A percentile compares a stretch with the other conserved stretches of the same genome.
Conservation (phyloP, 30 jellyfish, hydroid and myxozoan species). For the Calvadosia cruxmelitensis region DNA sequence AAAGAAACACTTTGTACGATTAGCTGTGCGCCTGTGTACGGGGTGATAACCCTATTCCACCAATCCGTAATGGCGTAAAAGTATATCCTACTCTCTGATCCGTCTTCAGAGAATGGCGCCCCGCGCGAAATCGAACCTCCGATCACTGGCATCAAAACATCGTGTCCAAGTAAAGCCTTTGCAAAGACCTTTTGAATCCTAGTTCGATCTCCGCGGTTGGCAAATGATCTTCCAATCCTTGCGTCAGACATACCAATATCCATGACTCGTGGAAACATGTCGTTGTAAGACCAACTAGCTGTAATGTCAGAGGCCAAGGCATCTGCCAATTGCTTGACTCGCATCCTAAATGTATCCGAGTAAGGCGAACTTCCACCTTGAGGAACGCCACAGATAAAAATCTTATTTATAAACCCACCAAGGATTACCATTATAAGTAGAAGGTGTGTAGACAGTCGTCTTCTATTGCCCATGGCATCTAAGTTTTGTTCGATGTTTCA, state of each 20-base stretch:
- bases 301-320: conserved; percentile 65
- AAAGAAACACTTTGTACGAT: conserved; percentile 45
- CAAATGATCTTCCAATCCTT: conserved; percentile 52
- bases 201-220: conserved; percentile 67
- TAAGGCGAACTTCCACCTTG: too few relatives aligned
- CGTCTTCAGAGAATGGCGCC: conserved; percentile 93
- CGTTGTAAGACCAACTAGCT: conserved; percentile 73
- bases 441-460: too few relatives aligned
- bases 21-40: conserved; percentile 50
- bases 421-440: too few relatives aligned
- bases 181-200: conserved; percentile 51
- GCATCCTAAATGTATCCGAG: conserved; percentile 14
- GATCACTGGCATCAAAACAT: conserved; percentile 41
- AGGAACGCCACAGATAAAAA: too few relatives aligned
- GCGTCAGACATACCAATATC: conserved; percentile 66
- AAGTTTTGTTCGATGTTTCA: too few relatives aligned
- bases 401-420: too few relatives aligned
- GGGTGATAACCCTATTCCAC: conserved; percentile 77
- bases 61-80: conserved; percentile 72
- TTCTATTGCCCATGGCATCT: too few relatives aligned
- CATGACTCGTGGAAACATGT: conserved; percentile 30
- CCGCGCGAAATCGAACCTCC: conserved; percentile 99
- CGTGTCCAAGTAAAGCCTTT: conserved; percentile 53
- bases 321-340: conserved; percentile 23
- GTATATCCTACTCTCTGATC: conserved; percentile 61